Evolutionary conservation across 2,797 vertebrate genomes (phyloP).

Genomic region (Cyclopterus lumpus): DNA sequence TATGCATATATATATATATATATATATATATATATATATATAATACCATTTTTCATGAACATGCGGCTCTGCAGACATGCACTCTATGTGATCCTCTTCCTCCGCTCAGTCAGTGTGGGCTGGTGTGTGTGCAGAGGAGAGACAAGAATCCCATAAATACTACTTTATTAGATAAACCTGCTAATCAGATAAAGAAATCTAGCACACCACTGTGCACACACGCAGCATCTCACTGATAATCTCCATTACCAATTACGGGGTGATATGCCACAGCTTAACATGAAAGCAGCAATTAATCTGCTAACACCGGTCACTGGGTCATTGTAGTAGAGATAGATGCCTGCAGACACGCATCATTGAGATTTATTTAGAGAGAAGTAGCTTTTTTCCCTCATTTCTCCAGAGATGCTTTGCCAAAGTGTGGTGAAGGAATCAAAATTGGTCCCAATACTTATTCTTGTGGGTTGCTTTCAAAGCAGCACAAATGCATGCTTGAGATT

Average conservation of each 20-base stretch:
- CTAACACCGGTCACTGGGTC: slow-evolving; percentile 70
- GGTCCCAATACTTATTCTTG: not conserved
- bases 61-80: not conserved
- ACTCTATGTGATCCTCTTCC: slow-evolving; percentile 11
- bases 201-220: slow-evolving; percentile 6
- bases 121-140: slow-evolving; percentile 2
- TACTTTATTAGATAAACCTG: slow-evolving; percentile 77
- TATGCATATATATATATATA: no score
- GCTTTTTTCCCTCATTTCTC: slow-evolving; percentile 5
- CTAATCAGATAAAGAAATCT: slow-evolving; percentile 73
- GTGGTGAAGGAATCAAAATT: not conserved
- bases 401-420: not conserved
- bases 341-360: slow-evolving; percentile 11
- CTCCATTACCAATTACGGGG: slow-evolving; percentile 77
- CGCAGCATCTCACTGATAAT: slow-evolving; percentile 74
- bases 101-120: not conserved
- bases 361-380: not conserved
- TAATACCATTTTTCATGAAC: not conserved
- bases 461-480: not conserved
- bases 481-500: not conserved
- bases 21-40: not conserved
- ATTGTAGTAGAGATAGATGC: slow-evolving; percentile 27
- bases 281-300: slow-evolving; percentile 79
- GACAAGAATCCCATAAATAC: slow-evolving; percentile 60
- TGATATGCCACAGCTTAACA: slow-evolving; percentile 74